A percentile compares a stretch with the other conserved stretches of the same genome.
phyloP scores from a whole-genome alignment of 2,797 vertebrate genomes.

The Kryptopterus vitreolus region DNA sequence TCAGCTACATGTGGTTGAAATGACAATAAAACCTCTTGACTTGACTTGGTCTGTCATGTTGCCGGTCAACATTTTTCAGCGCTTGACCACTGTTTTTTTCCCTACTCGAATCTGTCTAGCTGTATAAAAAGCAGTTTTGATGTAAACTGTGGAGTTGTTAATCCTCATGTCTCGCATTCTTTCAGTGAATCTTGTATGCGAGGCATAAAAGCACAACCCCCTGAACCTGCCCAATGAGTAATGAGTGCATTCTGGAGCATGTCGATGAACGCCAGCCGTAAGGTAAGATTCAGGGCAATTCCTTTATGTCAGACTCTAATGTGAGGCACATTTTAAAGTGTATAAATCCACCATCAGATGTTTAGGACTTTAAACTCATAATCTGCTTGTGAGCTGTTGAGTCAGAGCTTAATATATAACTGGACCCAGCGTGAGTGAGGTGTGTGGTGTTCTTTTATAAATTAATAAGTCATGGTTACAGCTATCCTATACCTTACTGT shows the following conservation, averaged over 20 bases:
- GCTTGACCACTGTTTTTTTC: not conserved
- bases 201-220: slow-evolving; percentile 58
- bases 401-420: not conserved
- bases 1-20: no score
- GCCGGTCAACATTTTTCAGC: no score
- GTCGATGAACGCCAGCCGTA: slow-evolving; percentile 88
- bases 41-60: no score
- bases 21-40: no score
- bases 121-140: not conserved
- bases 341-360: not conserved
- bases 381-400: not conserved
- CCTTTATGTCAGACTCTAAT: no score
- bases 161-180: not conserved
- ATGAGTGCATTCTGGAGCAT: slow-evolving; percentile 99
- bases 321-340: not conserved
- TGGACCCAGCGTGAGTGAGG: not conserved
- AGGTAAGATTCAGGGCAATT: slow-evolving; percentile 72
- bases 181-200: slow-evolving; percentile 55
- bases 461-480: not conserved
- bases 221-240: slow-evolving; percentile 72
- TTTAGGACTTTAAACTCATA: not conserved
- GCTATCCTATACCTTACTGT: not conserved
- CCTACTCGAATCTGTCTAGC: not conserved
- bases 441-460: no score
- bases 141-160: not conserved